phyloP scores from a whole-genome alignment of 2,888 invertebrate genomes.

The Drosophila kuntzei region DNA sequence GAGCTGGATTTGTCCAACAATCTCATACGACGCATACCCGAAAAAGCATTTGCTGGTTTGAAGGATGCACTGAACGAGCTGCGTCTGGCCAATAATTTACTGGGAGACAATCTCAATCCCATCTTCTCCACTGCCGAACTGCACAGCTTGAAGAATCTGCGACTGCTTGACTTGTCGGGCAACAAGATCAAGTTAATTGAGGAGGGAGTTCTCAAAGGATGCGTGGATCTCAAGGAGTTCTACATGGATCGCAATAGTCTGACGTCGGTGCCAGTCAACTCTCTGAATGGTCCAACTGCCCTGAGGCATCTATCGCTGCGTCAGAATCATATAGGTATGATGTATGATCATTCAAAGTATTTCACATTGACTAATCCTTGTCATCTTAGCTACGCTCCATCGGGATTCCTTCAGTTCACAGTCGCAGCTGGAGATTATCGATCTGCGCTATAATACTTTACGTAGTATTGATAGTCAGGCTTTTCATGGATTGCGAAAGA shows the following conservation, averaged over 20 bases:
- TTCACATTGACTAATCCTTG: not conserved
- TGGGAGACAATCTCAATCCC: conserved; percentile 95
- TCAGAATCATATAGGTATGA: conserved; percentile 93
- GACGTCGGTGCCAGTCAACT: conserved; percentile 90
- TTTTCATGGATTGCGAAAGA: conserved; percentile 89
- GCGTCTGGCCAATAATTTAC: conserved; percentile 91
- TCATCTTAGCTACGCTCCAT: conserved; percentile 88
- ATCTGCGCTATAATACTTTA: conserved; percentile 92
- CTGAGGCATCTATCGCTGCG: conserved; percentile 91
- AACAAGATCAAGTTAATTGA: conserved; percentile 93
- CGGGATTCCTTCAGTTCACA: conserved; percentile 90
- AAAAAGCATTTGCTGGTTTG: conserved; percentile 90
- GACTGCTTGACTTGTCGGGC: conserved; percentile 91
- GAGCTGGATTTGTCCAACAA: conserved; percentile 94
- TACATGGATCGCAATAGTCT: conserved; percentile 93
- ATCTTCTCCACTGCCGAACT: conserved; percentile 95
- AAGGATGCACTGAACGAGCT: conserved; percentile 89
- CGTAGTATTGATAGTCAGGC: conserved; percentile 91
- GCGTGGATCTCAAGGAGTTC: conserved; percentile 91
- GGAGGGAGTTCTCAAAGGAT: conserved; percentile 94
- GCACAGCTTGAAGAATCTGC: conserved; percentile 90
- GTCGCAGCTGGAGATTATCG: conserved; percentile 90
- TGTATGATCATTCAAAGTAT: not conserved
- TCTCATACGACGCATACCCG: conserved; percentile 91
- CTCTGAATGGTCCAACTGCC: conserved; percentile 92